phyloP scores from a whole-genome alignment of 1,140 invertebrate species.

The Heliothis subflexa region DNA sequence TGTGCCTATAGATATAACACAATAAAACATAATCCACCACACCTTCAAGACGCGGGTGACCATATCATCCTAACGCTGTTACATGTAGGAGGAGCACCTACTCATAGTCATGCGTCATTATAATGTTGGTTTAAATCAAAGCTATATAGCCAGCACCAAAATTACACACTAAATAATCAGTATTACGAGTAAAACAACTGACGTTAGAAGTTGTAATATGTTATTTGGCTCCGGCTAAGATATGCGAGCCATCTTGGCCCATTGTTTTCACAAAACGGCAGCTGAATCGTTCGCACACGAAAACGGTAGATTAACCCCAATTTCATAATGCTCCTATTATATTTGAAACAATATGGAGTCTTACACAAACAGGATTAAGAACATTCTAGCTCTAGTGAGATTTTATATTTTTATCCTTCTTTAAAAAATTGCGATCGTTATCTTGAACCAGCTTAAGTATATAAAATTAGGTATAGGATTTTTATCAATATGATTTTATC shows the following conservation, averaged over 20 bases:
- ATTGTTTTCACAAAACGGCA: slow-evolving; percentile 38
- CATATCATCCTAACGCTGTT: neutral
- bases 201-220: neutral
- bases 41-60: too few relatives aligned
- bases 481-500: too few relatives aligned
- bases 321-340: slow-evolving; percentile 34
- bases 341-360: slow-evolving; percentile 37
- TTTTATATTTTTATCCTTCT: neutral
- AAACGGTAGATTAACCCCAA: slow-evolving; percentile 46
- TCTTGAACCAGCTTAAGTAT: too few relatives aligned
- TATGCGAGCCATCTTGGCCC: slow-evolving; percentile 23
- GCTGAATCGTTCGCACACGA: slow-evolving; percentile 41
- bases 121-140: neutral
- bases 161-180: too few relatives aligned
- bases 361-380: slow-evolving; percentile 19
- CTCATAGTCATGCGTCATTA: too few relatives aligned
- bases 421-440: too few relatives aligned
- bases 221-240: slow-evolving; percentile 26
- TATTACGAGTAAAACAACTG: neutral
- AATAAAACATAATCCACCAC: too few relatives aligned
- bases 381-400: neutral
- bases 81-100: too few relatives aligned
- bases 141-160: neutral
- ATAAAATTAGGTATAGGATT: too few relatives aligned
- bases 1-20: too few relatives aligned